Evolutionary conservation across 2,113 vertebrate species (phyloP).

Genomic region (Silurus glanis): DNA sequence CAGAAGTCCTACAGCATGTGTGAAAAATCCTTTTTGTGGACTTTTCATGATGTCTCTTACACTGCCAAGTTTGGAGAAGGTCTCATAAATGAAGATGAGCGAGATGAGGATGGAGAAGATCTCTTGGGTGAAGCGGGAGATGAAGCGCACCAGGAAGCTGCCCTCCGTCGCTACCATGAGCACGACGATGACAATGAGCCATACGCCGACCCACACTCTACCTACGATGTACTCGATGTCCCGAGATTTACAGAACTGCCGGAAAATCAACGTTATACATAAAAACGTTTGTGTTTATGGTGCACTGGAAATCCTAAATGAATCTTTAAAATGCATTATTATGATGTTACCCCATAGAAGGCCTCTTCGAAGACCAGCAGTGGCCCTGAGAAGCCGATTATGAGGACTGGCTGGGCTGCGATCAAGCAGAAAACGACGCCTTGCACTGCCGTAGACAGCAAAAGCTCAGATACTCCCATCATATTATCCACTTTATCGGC

Average conservation of each 20-base stretch:
- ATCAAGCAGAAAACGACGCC: constrained; percentile 87
- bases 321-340: background rate
- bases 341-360: constrained; percentile 78
- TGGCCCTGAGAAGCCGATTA: constrained; percentile 95
- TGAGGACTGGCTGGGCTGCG: constrained; percentile 89
- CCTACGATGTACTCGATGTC: constrained; percentile 87
- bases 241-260: constrained; percentile 80
- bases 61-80: constrained; percentile 86
- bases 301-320: background rate
- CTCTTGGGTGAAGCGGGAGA: constrained; percentile 97
- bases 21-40: no score
- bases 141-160: constrained; percentile 92
- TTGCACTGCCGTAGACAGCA: constrained; percentile 86
- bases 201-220: constrained; percentile 91
- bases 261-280: background rate
- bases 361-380: constrained; percentile 94
- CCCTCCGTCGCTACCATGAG: constrained; percentile 87
- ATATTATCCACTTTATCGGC: constrained; percentile 86
- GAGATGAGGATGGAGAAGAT: constrained; percentile 99
- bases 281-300: background rate
- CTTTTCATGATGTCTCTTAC: constrained; percentile 63
- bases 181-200: constrained; percentile 88
- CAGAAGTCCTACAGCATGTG: no score
- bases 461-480: constrained; percentile 92
- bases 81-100: constrained; percentile 98